A percentile compares a stretch with the other conserved stretches of the same genome.
Conservation (phyloP, 2,797 vertebrate genomes). For the Staurois parvus region DNA sequence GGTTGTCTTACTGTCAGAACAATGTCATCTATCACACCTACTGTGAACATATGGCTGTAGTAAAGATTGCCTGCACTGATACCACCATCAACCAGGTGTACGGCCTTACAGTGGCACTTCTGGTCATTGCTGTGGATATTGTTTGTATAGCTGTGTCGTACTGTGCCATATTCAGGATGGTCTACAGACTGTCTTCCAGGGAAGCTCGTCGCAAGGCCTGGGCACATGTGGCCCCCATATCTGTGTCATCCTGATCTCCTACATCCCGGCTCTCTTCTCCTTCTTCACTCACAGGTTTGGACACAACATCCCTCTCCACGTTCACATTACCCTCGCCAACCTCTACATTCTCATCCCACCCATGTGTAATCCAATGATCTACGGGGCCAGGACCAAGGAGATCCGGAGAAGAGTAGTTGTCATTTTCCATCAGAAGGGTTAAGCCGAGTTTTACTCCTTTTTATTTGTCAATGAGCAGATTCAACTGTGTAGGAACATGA, state of each 20-base stretch:
- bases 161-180: slow-evolving; percentile 38
- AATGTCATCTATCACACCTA: slow-evolving; percentile 46
- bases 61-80: slow-evolving; percentile 47
- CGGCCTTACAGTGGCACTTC: slow-evolving; percentile 34
- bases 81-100: slow-evolving; percentile 40
- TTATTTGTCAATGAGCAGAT: no score
- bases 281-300: slow-evolving; percentile 52
- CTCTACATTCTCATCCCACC: slow-evolving; percentile 36
- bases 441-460: no score
- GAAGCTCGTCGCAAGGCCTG: slow-evolving; percentile 42
- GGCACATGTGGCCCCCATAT: slow-evolving; percentile 41
- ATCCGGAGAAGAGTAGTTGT: slow-evolving; percentile 22
- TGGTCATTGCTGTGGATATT: slow-evolving; percentile 46
- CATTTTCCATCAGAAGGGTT: slow-evolving; percentile 13
- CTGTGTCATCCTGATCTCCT: slow-evolving; percentile 37
- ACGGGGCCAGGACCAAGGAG: slow-evolving; percentile 44
- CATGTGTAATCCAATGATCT: slow-evolving; percentile 33
- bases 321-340: slow-evolving; percentile 46
- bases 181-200: slow-evolving; percentile 35
- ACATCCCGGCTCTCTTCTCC: slow-evolving; percentile 44
- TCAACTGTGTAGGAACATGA: no score
- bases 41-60: slow-evolving; percentile 58
- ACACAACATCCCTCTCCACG: slow-evolving; percentile 35
- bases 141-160: slow-evolving; percentile 49
- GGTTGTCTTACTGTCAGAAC: slow-evolving; percentile 49